phyloP scores from a whole-genome alignment of 2,888 invertebrate genomes.

The Tromatobia lineatoria region DNA sequence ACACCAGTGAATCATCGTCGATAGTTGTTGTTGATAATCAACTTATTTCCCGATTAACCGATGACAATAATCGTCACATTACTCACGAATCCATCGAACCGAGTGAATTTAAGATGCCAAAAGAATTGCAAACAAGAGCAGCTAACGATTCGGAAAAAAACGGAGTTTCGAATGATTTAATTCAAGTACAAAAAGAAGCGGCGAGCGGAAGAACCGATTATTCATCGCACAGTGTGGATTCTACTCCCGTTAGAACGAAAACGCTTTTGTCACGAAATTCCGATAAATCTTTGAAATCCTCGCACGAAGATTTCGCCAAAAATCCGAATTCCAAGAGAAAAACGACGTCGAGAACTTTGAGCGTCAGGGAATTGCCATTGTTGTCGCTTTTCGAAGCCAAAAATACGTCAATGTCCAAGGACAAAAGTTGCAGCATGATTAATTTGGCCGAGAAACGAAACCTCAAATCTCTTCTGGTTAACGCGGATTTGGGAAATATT shows the following conservation, averaged over 20 bases:
- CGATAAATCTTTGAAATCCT: conserved; percentile 57
- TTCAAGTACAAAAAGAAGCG: conserved; percentile 64
- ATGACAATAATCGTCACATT: conserved; percentile 38
- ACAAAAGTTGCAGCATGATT: conserved; percentile 81
- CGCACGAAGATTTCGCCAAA: conserved; percentile 59
- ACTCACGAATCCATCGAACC: conserved; percentile 9
- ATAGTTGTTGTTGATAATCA: conserved; percentile 11
- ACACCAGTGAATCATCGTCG: conserved; percentile 1
- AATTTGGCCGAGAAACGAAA: conserved; percentile 79
- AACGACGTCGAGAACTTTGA: conserved; percentile 69
- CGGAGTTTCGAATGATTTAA: conserved; percentile 22
- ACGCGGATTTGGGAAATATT: conserved; percentile 75
- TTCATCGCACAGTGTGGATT: conserved; percentile 73
- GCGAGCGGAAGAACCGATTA: conserved; percentile 39
- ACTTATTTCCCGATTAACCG: conserved; percentile 2
- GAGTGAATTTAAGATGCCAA: conserved; percentile 41
- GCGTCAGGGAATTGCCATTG: conserved; percentile 80
- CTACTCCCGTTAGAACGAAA: conserved; percentile 74
- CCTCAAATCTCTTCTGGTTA: conserved; percentile 74
- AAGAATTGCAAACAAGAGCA: conserved; percentile 9
- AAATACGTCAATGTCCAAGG: conserved; percentile 71
- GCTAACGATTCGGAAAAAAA: neutral
- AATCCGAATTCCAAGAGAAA: conserved; percentile 57
- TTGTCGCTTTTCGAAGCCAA: conserved; percentile 78
- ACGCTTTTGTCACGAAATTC: conserved; percentile 40